Conservation (phyloP, 2,113 vertebrate genomes). For the Prunella fulvescens region DNA sequence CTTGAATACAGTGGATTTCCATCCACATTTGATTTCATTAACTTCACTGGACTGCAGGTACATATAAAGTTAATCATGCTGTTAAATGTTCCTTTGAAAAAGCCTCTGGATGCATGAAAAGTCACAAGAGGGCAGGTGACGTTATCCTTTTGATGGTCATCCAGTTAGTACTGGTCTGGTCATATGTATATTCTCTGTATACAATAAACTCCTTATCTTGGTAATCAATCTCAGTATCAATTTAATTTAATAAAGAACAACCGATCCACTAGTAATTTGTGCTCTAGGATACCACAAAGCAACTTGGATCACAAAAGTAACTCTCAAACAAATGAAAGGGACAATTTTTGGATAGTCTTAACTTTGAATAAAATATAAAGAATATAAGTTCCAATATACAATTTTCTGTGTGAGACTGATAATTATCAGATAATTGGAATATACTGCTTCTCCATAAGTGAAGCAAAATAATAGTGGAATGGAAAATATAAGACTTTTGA, state of each 20-base stretch:
- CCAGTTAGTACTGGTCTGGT: neutral
- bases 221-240: neutral
- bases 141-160: neutral
- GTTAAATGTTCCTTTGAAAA: neutral
- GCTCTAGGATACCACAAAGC: neutral
- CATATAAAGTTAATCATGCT: neutral
- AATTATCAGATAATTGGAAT: neutral
- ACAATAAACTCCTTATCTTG: neutral
- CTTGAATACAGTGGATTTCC: neutral
- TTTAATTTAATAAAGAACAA: neutral
- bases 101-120: neutral
- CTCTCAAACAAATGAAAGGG: neutral
- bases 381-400: accelerated
- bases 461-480: neutral
- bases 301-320: neutral
- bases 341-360: neutral
- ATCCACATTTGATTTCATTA: neutral
- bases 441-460: neutral
- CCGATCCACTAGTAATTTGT: neutral
- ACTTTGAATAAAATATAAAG: neutral
- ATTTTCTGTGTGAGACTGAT: neutral
- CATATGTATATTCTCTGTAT: neutral
- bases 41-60: neutral
- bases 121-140: neutral
- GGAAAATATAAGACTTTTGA: neutral